Evolutionary conservation across 1,140 invertebrate species (phyloP), one percentile per base, ranked within the genome.

Genomic region (Trinorchestia longiramus): DNA sequence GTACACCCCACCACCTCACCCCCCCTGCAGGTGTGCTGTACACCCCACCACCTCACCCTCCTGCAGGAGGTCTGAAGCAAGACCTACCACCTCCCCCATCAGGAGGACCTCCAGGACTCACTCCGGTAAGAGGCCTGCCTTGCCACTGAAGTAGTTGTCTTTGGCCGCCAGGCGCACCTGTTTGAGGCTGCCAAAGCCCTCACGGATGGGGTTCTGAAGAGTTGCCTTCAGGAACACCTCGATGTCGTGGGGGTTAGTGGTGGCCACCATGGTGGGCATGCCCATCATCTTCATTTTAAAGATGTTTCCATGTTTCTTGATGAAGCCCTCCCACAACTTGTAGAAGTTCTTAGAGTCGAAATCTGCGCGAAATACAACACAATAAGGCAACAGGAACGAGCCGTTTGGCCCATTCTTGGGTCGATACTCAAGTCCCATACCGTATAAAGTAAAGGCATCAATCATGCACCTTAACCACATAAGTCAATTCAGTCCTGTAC

Each of bases 121-220:
- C 95, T 95, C 95, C 17, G 62, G 11, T 42, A 95, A 19, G 0
- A 95, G 6, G 43, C 95, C 95, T 0, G 0, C 36, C 62, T 95
- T 95, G 57, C 87, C 43, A 19, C 44, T 43, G 62, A 95, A 95
- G 62, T 77, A 95, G 23, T 53, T 87, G 40, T 92, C 95, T 40
- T 94, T 77, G 15, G 62, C 62, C 28, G 62, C 15, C 15, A 44
- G 11, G 15, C 96, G 62, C 23, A 53, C 95, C 8, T 92, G 88
- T 43, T 87, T 90, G 0, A 96, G 87, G 28, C 90, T 40, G 19
- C 91, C 87, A 3, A 96, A 47, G 0, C 62, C 36, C 3, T 8
- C 17, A 62, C 96, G 57, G 41, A 96, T 87, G 17, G 96, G 96
- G 41, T 96, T 96, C 43, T 92, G 28, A 95, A 88, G 91, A 0